A percentile compares a stretch with the other conserved stretches of the same genome.
These are phyloP conservation scores for Melolontha melolontha DNA, from an alignment of 2,888 invertebrate species.

Conservation along the genomic window DNA sequence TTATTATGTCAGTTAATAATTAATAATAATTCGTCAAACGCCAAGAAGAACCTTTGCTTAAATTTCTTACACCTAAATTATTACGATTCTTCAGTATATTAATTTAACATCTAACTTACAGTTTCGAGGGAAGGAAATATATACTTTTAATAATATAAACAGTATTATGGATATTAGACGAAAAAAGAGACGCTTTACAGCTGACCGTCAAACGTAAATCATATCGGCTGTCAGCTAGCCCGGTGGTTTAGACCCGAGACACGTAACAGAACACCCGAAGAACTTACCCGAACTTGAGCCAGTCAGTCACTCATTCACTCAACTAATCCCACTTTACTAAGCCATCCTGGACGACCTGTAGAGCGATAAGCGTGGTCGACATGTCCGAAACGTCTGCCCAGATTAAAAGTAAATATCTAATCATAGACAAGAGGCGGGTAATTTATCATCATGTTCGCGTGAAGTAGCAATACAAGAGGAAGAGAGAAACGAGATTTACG, in stretches of 20 bases:
- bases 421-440: slow-evolving; percentile 20
- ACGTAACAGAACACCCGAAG: slow-evolving; percentile 43
- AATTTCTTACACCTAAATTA: too few relatives aligned
- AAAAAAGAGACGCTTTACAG: slow-evolving; percentile 27
- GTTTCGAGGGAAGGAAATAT: too few relatives aligned
- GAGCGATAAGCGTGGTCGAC: slow-evolving; percentile 29
- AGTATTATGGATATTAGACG: too few relatives aligned
- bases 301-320: slow-evolving; percentile 29
- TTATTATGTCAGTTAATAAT: too few relatives aligned
- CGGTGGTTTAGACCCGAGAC: slow-evolving; percentile 40
- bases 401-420: slow-evolving; percentile 37
- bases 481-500: neutral
- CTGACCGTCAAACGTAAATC: slow-evolving; percentile 42
- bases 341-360: slow-evolving; percentile 21
- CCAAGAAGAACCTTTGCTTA: too few relatives aligned
- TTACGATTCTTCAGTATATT: too few relatives aligned
- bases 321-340: slow-evolving; percentile 25
- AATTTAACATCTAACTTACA: too few relatives aligned
- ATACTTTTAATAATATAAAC: too few relatives aligned
- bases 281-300: slow-evolving; percentile 9
- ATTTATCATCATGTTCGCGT: slow-evolving; percentile 29
- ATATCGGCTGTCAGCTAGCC: slow-evolving; percentile 41
- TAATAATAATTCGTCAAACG: too few relatives aligned
- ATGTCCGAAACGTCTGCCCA: slow-evolving; percentile 30
- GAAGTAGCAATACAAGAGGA: slow-evolving; percentile 5